Evolutionary conservation across 2,888 invertebrate species (phyloP), one percentile per base, ranked within the genome.

Genomic region (Elaeidobius kamerunicus): DNA sequence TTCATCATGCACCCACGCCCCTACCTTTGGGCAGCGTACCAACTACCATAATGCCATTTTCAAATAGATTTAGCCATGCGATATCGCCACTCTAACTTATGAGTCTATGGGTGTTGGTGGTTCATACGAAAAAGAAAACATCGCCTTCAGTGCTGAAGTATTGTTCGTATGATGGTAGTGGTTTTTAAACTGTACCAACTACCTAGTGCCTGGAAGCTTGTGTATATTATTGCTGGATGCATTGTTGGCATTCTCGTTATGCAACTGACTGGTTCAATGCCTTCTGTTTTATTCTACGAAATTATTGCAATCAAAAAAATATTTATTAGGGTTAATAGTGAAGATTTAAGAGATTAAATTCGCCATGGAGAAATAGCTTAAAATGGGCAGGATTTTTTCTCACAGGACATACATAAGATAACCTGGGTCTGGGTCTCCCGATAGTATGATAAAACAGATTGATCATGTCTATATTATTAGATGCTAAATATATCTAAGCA

Each of bases 131-230:
- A 53, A 48, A 44, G 44, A 53, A 28, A 4, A 20, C 20, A 49
- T 55, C 34, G 55, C 51, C 47, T 42, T 20, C 16, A 35, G 55
- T 52, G 42, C 46, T 52, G 28, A 32, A 52, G 48, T 52, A 52
- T 56, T 52, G 56, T 56, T 51, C 34, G 39, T 40, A 46, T 51
- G 55, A 55, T 55, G 46, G 55, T 50, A 55, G 50, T 55, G 28
- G 39, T 46, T 55, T 38, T 35, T 45, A 23, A 44, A 48, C 42
- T 46, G 46, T 50, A 46, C 20, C 45, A 41, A 50, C 55, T 41
- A 46, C 46, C 42, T n/a, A 41, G 27, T 30, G 46, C 42, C 48
- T 52, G 42, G 52, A 47, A 52, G 52, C 52, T 41, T 23, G 23
- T 39, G 14, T 41, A 30, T 38, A 38, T 34, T 30, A 40, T 20